Evolutionary conservation across 2,113 vertebrate genomes (phyloP).

Genomic region (Ailurus styani): DNA sequence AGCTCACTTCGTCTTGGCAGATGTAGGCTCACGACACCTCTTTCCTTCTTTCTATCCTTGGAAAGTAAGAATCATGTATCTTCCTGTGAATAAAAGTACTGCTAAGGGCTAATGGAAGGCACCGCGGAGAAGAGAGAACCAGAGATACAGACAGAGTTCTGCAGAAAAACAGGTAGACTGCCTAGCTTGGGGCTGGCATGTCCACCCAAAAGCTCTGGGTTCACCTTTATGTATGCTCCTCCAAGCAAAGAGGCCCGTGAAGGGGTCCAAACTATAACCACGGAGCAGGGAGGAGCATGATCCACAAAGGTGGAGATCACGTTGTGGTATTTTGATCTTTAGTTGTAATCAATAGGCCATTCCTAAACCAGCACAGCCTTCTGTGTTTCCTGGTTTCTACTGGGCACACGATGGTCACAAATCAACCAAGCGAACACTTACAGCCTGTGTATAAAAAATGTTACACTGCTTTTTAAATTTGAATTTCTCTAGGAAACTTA

Average conservation of each 20-base stretch:
- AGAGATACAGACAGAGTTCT: background rate
- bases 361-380: background rate
- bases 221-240: background rate
- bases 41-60: background rate
- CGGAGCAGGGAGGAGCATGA: fast-evolving
- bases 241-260: background rate
- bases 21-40: background rate
- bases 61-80: background rate
- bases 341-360: background rate
- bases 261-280: background rate
- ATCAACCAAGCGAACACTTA: background rate
- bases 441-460: background rate
- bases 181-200: background rate
- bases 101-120: background rate
- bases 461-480: background rate
- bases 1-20: background rate
- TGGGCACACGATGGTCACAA: background rate
- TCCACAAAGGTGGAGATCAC: background rate
- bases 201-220: background rate
- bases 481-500: background rate
- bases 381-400: background rate
- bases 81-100: background rate
- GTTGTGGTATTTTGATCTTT: background rate
- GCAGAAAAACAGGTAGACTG: background rate
- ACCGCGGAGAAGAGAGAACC: background rate